A percentile compares a stretch with the other conserved stretches of the same genome.
Conservation (phyloP, 2,113 vertebrate genomes). For the Festucalex cinctus region DNA sequence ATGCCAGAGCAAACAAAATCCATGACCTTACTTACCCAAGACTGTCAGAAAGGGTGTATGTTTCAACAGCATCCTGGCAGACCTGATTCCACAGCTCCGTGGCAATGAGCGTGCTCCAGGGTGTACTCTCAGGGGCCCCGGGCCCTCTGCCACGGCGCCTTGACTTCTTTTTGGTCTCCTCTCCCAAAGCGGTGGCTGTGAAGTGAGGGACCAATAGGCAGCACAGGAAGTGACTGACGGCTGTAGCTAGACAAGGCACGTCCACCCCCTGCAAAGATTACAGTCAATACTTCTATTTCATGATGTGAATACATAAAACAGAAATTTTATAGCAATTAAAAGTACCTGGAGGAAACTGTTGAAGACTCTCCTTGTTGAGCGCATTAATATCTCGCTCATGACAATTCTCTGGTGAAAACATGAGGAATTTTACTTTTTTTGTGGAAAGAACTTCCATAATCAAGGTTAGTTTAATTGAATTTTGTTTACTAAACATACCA, state of each 20-base stretch:
- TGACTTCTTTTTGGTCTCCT: constrained; percentile 75
- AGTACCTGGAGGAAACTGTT: constrained; percentile 76
- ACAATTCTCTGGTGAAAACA: constrained; percentile 64
- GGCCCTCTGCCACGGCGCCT: constrained; percentile 68
- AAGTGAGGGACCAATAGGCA: constrained; percentile 77
- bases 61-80: constrained; percentile 70
- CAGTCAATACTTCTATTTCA: constrained; percentile 5
- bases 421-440: not conserved
- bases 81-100: constrained; percentile 76
- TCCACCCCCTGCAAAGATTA: constrained; percentile 68
- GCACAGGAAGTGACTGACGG: constrained; percentile 78
- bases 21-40: constrained; percentile 67
- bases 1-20: constrained; percentile 8
- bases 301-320: not conserved
- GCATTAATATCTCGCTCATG: constrained; percentile 69
- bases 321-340: not conserved
- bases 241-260: constrained; percentile 69
- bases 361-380: constrained; percentile 72
- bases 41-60: constrained; percentile 64
- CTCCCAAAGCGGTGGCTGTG: constrained; percentile 55
- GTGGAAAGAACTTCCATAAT: not conserved
- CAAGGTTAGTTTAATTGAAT: not conserved
- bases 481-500: constrained; percentile 46
- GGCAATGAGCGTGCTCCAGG: constrained; percentile 72
- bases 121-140: constrained; percentile 60